phyloP scores from a whole-genome alignment of 1,140 invertebrate species.

The Zaprionus ghesquierei region DNA sequence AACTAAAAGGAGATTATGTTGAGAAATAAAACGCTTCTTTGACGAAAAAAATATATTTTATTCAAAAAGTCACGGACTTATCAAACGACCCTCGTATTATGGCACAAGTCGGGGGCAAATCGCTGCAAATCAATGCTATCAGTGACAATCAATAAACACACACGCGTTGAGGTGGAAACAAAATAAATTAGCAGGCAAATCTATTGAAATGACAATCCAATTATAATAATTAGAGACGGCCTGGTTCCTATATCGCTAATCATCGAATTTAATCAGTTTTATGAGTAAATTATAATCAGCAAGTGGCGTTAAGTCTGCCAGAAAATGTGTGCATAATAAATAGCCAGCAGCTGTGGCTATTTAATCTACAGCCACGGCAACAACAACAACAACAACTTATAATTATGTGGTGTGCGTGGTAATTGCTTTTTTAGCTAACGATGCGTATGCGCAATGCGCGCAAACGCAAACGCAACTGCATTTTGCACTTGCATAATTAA shows the following conservation, averaged over 20 bases:
- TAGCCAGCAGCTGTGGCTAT: not conserved
- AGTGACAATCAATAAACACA: constrained; percentile 35
- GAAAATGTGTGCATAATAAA: constrained; percentile 38
- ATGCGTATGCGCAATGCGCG: constrained; percentile 33
- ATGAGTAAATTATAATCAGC: constrained; percentile 47
- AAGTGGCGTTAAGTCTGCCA: constrained; percentile 24
- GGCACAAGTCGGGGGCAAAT: no score
- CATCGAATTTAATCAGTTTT: constrained; percentile 51
- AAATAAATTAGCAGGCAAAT: constrained; percentile 10
- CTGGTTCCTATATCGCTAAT: constrained; percentile 1
- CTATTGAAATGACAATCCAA: constrained; percentile 63
- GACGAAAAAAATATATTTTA: no score
- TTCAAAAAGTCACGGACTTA: no score
- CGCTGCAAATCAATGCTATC: constrained; percentile 27
- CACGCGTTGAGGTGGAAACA: constrained; percentile 52
- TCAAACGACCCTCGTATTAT: no score
- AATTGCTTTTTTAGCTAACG: constrained; percentile 61
- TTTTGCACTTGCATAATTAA: constrained; percentile 45
- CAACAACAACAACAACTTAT: constrained; percentile 28
- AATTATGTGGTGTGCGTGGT: constrained; percentile 46
- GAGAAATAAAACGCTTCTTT: no score
- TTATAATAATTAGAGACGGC: constrained; percentile 57
- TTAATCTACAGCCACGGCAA: constrained; percentile 13
- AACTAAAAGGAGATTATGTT: no score
- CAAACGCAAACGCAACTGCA: constrained; percentile 1